These are phyloP conservation scores for Pseudotriccus pelzelni DNA, from an alignment of 2,797 vertebrate genomes.

Conservation along the genomic window DNA sequence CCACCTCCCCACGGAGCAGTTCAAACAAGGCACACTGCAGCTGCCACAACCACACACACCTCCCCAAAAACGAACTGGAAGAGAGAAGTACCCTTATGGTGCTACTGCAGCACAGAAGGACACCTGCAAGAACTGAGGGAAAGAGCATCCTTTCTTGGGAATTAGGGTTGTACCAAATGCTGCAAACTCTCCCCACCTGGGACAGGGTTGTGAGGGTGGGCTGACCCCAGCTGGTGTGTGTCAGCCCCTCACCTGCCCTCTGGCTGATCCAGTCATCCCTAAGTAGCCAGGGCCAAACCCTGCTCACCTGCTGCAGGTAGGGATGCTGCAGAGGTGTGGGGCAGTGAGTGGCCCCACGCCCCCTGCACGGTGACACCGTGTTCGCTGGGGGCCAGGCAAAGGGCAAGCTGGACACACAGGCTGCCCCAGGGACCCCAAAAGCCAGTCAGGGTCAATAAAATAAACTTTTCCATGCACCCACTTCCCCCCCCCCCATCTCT, in stretches of 20 bases:
- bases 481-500: rapidly evolving
- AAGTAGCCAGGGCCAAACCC: not conserved
- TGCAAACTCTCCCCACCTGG: not conserved
- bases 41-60: not conserved
- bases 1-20: not conserved
- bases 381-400: rapidly evolving
- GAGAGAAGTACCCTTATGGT: no score
- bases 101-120: not conserved
- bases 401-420: not conserved
- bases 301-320: not conserved
- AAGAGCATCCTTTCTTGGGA: rapidly evolving
- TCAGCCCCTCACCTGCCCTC: not conserved
- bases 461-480: not conserved
- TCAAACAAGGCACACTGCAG: not conserved
- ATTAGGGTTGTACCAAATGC: not conserved
- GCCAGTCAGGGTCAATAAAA: not conserved
- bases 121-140: rapidly evolving
- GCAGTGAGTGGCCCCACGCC: rapidly evolving
- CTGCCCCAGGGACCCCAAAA: not conserved
- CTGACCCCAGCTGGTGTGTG: not conserved
- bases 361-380: rapidly evolving
- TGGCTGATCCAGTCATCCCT: rapidly evolving
- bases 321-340: not conserved
- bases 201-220: not conserved
- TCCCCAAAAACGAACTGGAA: not conserved